Base-by-base conservation (phyloP, 2,797 vertebrate species). In the Poecilia velifera region DNA sequence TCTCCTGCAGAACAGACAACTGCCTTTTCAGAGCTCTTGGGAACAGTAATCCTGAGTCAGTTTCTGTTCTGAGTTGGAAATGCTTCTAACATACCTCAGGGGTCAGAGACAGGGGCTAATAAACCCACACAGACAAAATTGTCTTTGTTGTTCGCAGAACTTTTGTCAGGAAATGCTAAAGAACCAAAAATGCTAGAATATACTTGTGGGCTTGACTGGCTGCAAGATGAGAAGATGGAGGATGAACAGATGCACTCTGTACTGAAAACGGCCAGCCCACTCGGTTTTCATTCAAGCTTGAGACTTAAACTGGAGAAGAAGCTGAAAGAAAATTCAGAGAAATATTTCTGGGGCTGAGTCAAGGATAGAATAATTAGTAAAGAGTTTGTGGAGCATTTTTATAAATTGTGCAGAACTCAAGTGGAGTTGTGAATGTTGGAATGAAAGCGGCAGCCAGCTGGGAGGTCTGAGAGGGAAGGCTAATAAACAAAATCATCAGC, bases 401-500 rank as follows among this genome's bases (percentile, higher is more conserved):
- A 86, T 46, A 86, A 76, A 89, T 86, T 94, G 86, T 87, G 80
- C 90, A 91, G 80, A 85, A 76, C 85, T 89, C 87, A 90, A 94
- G 87, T 86, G 76, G 70, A 82, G 77, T 76, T 79, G 74, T 89
- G 89, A 91, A 88, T 90, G 83, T 76, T 86, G 85, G 84, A 90
- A 86, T 84, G 82, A 86, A 74, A 85, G 78, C 78, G 3, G 71
- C 51, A 46, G 55, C 86, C 88, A 89, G 88, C 90, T 91, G 91
- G 92, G 90, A 91, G 89, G 90, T 92, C 90, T 81, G 81, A 34
- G 72, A 79, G 74, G 81, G 92, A 93, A 89, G 81, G 66, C 83
- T 90, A 89, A 90, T 90, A 90, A 83, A 89, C 86, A 80, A 92
- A 91, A 92, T 90, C 88, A 93, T 93, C 89, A 91, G 82, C 46